phyloP scores from a whole-genome alignment of 1,140 invertebrate species.

The Camponotus floridanus region DNA sequence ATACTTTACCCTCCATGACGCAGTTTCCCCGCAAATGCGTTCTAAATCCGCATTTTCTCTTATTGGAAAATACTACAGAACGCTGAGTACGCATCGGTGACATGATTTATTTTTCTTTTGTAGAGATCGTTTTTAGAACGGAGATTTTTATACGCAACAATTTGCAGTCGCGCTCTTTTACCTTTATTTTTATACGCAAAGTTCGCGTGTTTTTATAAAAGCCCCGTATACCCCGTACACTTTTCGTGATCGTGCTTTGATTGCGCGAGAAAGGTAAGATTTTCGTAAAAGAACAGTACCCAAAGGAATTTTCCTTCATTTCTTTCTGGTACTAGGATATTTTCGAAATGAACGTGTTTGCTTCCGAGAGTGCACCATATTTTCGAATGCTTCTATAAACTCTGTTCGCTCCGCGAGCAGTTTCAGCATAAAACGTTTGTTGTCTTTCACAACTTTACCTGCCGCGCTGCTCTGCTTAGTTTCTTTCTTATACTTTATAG shows the following conservation, averaged over 20 bases:
- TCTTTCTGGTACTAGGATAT: constrained; percentile 43
- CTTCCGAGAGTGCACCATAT: constrained; percentile 61
- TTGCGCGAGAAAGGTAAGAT: neutral
- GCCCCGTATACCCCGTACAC: neutral
- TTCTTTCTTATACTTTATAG: constrained; percentile 32
- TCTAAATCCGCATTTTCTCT: constrained; percentile 35
- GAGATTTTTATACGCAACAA: constrained; percentile 30
- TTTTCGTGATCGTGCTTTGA: neutral
- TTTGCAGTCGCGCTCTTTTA: neutral
- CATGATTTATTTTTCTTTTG: constrained; percentile 36
- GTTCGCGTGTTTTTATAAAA: neutral
- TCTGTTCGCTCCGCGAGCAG: constrained; percentile 39
- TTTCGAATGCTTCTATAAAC: constrained; percentile 62
- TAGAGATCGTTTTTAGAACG: constrained; percentile 12
- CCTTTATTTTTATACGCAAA: neutral
- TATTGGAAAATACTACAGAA: constrained; percentile 38
- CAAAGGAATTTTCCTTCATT: constrained; percentile 48
- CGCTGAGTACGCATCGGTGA: constrained; percentile 20
- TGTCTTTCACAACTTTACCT: constrained; percentile 59
- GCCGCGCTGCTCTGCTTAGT: constrained; percentile 8
- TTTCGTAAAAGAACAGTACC: neutral
- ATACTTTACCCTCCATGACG: constrained; percentile 57
- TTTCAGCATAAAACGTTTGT: constrained; percentile 51
- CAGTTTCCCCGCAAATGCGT: constrained; percentile 28
- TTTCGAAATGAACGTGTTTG: constrained; percentile 60